phyloP scores from a whole-genome alignment of 92 coral and sea anemone genomes.

The Heliopora coerulea region DNA sequence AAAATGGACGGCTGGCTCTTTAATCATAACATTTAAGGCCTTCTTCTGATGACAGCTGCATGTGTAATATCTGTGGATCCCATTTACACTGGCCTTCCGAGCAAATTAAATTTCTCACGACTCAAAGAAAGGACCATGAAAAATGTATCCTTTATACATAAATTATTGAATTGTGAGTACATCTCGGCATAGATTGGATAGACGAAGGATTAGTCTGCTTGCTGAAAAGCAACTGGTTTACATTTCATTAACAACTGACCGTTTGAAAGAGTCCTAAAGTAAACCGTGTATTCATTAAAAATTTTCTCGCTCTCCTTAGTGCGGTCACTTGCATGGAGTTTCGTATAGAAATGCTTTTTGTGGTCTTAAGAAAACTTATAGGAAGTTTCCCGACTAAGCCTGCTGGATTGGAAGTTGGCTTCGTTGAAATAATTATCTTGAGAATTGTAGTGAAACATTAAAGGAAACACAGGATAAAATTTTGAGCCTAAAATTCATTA shows the following conservation, averaged over 20 bases:
- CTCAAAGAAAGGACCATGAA: not conserved
- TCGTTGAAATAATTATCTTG: no score
- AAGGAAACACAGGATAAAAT: not conserved
- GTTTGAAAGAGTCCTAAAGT: slow-evolving; percentile 12
- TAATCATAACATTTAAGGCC: not conserved
- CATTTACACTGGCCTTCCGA: slow-evolving; percentile 1
- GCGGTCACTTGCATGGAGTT: not conserved
- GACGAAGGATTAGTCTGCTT: not conserved
- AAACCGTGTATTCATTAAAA: slow-evolving; percentile 19
- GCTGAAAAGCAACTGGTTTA: not conserved
- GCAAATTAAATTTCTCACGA: slow-evolving; percentile 16
- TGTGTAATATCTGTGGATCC: slow-evolving; percentile 7
- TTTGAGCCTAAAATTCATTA: not conserved
- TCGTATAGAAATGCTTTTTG: slow-evolving; percentile 1
- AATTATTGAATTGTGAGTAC: no score
- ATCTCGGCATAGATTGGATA: no score
- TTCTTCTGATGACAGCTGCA: slow-evolving; percentile 5
- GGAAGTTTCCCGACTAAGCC: no score
- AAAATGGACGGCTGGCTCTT: not conserved
- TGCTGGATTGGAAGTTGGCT: no score
- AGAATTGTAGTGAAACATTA: no score
- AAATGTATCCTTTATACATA: not conserved
- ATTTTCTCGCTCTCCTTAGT: no score
- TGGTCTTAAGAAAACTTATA: no score
- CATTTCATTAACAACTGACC: not conserved